phyloP scores from a whole-genome alignment of 2,113 vertebrate species.

The Triplophysa siluroides region DNA sequence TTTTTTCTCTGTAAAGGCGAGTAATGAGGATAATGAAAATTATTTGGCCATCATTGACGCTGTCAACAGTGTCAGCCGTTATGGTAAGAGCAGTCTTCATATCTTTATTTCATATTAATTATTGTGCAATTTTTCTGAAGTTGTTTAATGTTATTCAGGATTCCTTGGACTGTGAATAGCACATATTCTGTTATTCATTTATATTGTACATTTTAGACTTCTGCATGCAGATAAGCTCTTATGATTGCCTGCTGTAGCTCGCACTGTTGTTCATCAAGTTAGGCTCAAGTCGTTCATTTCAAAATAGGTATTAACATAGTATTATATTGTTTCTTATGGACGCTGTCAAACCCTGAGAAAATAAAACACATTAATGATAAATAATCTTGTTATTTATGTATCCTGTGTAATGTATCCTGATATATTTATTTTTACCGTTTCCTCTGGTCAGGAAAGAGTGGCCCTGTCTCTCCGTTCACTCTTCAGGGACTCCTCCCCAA shows the following conservation, averaged over 20 bases:
- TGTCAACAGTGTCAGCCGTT: conserved; percentile 87
- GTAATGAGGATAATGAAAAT: conserved; percentile 83
- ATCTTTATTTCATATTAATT: background rate
- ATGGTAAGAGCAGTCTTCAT: conserved; percentile 75
- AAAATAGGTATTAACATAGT: too few relatives aligned
- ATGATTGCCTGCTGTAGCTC: too few relatives aligned
- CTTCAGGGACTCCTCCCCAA: conserved; percentile 86
- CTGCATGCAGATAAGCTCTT: too few relatives aligned
- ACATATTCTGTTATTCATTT: too few relatives aligned
- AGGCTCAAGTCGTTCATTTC: too few relatives aligned
- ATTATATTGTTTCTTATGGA: too few relatives aligned
- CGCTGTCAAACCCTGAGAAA: too few relatives aligned
- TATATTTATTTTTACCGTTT: background rate
- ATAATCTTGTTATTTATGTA: too few relatives aligned
- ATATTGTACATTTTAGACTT: too few relatives aligned
- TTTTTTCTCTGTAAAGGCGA: conserved; percentile 74
- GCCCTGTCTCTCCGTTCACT: conserved; percentile 78
- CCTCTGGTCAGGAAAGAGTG: conserved; percentile 80
- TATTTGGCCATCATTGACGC: conserved; percentile 83
- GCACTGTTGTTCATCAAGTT: too few relatives aligned
- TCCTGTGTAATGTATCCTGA: background rate
- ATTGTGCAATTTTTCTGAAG: too few relatives aligned
- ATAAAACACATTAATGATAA: too few relatives aligned
- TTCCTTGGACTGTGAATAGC: background rate
- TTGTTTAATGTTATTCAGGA: background rate